These are phyloP conservation scores for Oeneis ivallda DNA, from an alignment of 2,888 invertebrate genomes.

Conservation along the genomic window DNA sequence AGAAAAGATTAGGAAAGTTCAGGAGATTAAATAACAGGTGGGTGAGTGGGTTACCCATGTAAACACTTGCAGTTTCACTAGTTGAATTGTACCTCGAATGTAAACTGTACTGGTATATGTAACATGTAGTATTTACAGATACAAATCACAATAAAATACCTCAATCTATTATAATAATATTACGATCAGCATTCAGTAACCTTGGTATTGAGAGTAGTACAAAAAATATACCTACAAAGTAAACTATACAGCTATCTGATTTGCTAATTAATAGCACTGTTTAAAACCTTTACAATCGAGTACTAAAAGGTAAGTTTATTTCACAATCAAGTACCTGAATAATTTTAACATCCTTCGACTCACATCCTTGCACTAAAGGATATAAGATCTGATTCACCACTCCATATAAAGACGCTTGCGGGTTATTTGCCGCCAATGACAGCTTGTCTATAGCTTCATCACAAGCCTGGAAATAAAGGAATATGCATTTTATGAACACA, in stretches of 20 bases:
- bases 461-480: conserved; percentile 87
- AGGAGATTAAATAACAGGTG: no score
- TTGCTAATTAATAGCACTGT: background rate
- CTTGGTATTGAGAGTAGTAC: no score
- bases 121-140: no score
- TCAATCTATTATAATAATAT: no score
- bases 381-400: conserved; percentile 97
- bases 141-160: no score
- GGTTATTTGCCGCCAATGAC: conserved; percentile 87
- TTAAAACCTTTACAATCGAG: background rate
- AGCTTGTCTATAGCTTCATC: conserved; percentile 97
- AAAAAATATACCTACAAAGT: no score
- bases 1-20: no score
- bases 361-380: conserved; percentile 98
- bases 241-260: background rate
- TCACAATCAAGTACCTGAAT: conserved; percentile 85
- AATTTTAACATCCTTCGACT: conserved; percentile 97
- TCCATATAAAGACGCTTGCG: conserved; percentile 91
- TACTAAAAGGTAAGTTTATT: background rate
- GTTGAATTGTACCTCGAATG: no score
- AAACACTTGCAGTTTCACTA: no score
- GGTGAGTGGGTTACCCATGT: no score
- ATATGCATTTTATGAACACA: background rate
- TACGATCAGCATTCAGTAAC: no score
- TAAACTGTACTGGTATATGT: no score